Conservation (phyloP, 2,888 invertebrate genomes). For the Epinotia nisella region DNA sequence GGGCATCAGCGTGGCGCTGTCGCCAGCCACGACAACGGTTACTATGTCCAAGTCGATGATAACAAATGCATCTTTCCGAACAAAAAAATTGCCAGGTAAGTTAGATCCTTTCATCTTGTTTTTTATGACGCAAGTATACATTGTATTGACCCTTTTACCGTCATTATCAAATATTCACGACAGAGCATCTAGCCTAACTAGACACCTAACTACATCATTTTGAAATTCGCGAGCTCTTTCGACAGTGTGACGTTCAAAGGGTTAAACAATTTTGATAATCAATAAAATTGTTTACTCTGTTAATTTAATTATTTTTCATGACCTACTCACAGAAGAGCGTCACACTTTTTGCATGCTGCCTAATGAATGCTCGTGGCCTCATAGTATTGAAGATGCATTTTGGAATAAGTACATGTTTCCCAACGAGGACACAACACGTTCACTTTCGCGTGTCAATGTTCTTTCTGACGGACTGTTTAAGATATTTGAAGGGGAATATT, state of each 20-base stretch:
- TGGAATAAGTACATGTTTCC: slow-evolving; percentile 55
- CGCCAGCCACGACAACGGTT: slow-evolving; percentile 89
- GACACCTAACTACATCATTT: background rate
- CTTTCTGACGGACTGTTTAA: slow-evolving; percentile 48
- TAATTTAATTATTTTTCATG: slow-evolving; percentile 48
- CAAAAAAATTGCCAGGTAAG: slow-evolving; percentile 97
- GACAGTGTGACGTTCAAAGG: slow-evolving; percentile 11
- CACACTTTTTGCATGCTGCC: slow-evolving; percentile 63
- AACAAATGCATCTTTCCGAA: slow-evolving; percentile 98
- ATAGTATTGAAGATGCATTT: slow-evolving; percentile 57
- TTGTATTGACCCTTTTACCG: slow-evolving; percentile 9
- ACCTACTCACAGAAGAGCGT: slow-evolving; percentile 66
- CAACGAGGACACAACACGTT: slow-evolving; percentile 48
- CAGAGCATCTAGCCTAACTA: background rate
- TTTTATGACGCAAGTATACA: background rate
- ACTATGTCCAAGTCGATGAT: slow-evolving; percentile 97
- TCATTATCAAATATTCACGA: slow-evolving; percentile 1
- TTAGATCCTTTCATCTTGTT: background rate
- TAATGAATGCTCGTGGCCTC: slow-evolving; percentile 64
- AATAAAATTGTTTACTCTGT: slow-evolving; percentile 20
- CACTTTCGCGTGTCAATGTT: slow-evolving; percentile 36
- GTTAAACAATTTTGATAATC: slow-evolving; percentile 4
- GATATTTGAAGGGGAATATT: slow-evolving; percentile 50
- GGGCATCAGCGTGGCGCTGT: slow-evolving; percentile 91
- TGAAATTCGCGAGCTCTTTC: background rate